phyloP scores from a whole-genome alignment of 2,888 invertebrate species.

The Diaprepes abbreviatus region DNA sequence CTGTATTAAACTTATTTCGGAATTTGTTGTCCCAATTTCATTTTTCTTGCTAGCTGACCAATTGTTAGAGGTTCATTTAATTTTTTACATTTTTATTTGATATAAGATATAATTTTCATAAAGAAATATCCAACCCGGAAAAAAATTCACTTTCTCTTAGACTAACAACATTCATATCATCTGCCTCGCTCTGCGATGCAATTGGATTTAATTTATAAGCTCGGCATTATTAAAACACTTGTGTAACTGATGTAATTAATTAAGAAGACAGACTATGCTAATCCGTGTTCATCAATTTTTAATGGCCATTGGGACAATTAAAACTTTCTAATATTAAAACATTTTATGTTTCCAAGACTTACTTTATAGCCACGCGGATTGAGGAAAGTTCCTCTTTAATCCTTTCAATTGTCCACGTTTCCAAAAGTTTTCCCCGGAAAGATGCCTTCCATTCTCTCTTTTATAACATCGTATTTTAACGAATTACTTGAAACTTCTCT shows the following conservation, averaged over 20 bases:
- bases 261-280: conserved; percentile 54
- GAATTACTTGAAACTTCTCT: conserved; percentile 42
- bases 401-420: conserved; percentile 60
- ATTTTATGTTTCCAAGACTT: conserved; percentile 54
- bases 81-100: too few relatives aligned
- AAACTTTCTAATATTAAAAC: conserved; percentile 61
- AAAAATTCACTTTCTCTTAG: too few relatives aligned
- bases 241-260: conserved; percentile 51
- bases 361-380: conserved; percentile 56
- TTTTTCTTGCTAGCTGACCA: too few relatives aligned
- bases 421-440: conserved; percentile 55
- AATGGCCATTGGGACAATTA: conserved; percentile 61
- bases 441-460: conserved; percentile 49
- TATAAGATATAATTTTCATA: too few relatives aligned
- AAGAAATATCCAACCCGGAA: too few relatives aligned
- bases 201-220: conserved; percentile 49
- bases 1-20: too few relatives aligned
- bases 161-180: conserved; percentile 13
- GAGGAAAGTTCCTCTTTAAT: conserved; percentile 57
- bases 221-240: conserved; percentile 47
- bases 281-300: conserved; percentile 62
- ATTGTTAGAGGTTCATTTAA: too few relatives aligned
- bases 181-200: conserved; percentile 37
- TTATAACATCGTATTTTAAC: conserved; percentile 43
- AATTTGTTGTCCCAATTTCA: too few relatives aligned